phyloP scores from a whole-genome alignment of 2,888 invertebrate species.

The Lycaena phlaeas region DNA sequence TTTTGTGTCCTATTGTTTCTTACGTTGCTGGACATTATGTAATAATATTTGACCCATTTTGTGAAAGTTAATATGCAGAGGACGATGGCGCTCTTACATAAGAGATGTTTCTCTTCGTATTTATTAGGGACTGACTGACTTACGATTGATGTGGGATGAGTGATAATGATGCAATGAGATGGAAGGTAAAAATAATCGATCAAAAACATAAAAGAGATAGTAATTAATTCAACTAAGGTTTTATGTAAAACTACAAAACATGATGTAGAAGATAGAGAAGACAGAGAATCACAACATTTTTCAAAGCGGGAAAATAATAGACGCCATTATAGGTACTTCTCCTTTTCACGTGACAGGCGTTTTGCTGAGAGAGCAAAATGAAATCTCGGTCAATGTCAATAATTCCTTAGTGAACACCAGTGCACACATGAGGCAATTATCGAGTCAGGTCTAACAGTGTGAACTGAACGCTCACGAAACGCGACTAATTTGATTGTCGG shows the following conservation, averaged over 20 bases:
- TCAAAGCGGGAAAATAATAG: neutral
- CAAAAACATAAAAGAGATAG: no score
- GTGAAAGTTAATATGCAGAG: neutral
- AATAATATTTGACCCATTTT: slow-evolving; percentile 8
- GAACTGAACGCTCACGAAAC: slow-evolving; percentile 46
- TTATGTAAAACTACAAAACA: no score
- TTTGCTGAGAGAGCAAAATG: slow-evolving; percentile 3
- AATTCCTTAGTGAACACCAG: slow-evolving; percentile 17
- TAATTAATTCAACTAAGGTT: no score
- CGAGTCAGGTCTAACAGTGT: slow-evolving; percentile 37
- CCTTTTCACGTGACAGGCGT: neutral
- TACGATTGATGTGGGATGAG: no score
- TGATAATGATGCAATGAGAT: no score
- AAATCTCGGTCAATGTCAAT: slow-evolving; percentile 23
- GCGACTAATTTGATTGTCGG: slow-evolving; percentile 54
- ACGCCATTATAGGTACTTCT: neutral
- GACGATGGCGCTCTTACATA: neutral
- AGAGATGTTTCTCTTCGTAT: neutral
- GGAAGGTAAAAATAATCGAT: no score
- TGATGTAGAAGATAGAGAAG: no score
- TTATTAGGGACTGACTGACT: no score
- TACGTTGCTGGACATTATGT: slow-evolving; percentile 12
- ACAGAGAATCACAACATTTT: no score
- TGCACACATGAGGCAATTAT: slow-evolving; percentile 34
- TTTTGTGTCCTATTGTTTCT: slow-evolving; percentile 20